Evolutionary conservation across 2,113 vertebrate species (phyloP), one percentile per base, ranked within the genome.

Genomic region (Saccopteryx leptura): DNA sequence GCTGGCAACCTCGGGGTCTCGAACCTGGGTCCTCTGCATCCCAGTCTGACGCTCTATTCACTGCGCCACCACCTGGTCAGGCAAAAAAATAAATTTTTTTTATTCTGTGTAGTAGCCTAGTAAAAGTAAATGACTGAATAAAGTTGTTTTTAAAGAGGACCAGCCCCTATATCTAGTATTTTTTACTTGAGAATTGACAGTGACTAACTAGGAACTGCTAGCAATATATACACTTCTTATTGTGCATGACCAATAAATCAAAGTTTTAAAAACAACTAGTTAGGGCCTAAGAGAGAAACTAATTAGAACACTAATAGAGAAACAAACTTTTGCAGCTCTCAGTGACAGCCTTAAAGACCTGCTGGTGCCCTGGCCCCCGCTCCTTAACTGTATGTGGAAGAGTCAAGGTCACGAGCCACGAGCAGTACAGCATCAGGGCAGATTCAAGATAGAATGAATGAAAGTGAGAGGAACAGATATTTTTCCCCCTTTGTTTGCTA

Each of bases 121-220:
- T 66, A 94, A 50, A 94, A 50, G 9, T n/a, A 52, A 87, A 17
- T 15, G 39, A 61, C 6, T 88, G 18, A 86, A 72, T 72, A 89
- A 88, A 52, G n/a, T 14, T 83, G 24, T 72, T 88, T 88, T 72
- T n/a, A 86, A 74, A 87, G 87, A 94, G 50, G 7, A 76, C 12
- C 33, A 24, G 11, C 9, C 15, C 61, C 50, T 33, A 91, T 83
- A 85, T 80, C 48, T 33, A 94, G 66, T 74, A 68, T 61, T 93
- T 87, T 83, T 91, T 18, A 76, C 33, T 54, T 84, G 24, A 85
- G 24, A 90, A 76, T 60, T 74, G 65, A 82, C 1, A 93, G 15
- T 74, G 50, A 93, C 58, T 61, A 63, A 72, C 52, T 26, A 68
- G 50, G 39, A 95, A 78, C 12, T 88, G 33, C 61, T 33, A 66